phyloP scores from a whole-genome alignment of 30 jellyfish, hydroid and myxozoan genomes.

The Chrysaora quinquecirrha region DNA sequence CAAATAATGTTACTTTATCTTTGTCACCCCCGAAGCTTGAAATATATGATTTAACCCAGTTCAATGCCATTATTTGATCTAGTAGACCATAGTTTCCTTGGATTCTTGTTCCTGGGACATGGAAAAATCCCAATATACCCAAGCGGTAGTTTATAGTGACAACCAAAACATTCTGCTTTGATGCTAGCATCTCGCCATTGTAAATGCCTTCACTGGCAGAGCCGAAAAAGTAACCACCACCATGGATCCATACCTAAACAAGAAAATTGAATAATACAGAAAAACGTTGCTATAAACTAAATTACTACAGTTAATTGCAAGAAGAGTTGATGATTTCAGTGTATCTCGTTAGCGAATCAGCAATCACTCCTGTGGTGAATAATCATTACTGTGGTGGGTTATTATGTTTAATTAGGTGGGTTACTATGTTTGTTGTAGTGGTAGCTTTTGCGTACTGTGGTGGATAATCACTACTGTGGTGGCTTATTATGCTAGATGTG shows the following conservation, averaged over 20 bases:
- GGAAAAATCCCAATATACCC: constrained; percentile 78
- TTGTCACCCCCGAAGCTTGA: constrained; percentile 76
- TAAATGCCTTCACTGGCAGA: not conserved
- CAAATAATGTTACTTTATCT: constrained; percentile 51
- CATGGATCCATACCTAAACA: constrained; percentile 72
- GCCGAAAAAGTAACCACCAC: constrained; percentile 46
- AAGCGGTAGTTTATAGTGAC: constrained; percentile 75
- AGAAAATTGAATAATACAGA: no score
- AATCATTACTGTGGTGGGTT: no score
- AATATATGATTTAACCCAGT: constrained; percentile 72
- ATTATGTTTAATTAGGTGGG: no score
- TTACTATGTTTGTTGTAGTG: no score
- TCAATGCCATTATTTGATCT: constrained; percentile 75
- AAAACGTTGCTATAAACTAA: no score
- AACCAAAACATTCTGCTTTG: constrained; percentile 59
- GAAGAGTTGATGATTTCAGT: no score
- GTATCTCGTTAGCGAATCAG: no score
- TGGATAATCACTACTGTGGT: no score
- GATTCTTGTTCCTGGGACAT: constrained; percentile 24
- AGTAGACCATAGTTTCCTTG: constrained; percentile 79
- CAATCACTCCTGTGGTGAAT: no score
- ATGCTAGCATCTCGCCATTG: constrained; percentile 14
- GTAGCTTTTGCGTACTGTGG: no score
- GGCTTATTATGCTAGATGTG: no score
- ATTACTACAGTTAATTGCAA: no score